Evolutionary conservation across 2,797 vertebrate genomes (phyloP).

Genomic region (Pipistrellus pygmaeus): DNA sequence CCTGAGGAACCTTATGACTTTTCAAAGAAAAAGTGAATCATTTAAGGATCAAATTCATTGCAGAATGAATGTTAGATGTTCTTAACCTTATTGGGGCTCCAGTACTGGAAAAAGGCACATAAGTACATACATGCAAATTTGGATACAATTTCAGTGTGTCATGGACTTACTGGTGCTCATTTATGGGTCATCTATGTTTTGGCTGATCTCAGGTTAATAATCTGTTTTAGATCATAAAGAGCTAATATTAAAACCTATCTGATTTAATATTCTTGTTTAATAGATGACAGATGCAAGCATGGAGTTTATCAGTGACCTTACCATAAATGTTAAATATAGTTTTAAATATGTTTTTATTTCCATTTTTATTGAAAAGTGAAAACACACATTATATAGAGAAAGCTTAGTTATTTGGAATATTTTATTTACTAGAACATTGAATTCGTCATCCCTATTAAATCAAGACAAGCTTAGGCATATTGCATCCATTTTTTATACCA

Average conservation of each 20-base stretch:
- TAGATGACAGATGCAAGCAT: neutral
- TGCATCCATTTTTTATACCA: constrained; percentile 37
- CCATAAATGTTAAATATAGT: neutral
- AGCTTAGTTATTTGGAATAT: neutral
- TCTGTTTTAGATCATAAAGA: constrained; percentile 25
- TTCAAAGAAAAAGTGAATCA: constrained; percentile 33
- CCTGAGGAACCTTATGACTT: neutral
- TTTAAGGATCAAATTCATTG: neutral
- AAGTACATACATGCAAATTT: neutral
- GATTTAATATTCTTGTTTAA: neutral
- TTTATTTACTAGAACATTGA: constrained; percentile 32
- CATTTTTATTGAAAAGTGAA: neutral
- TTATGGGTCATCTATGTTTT: neutral
- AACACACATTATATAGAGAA: neutral
- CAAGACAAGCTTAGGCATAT: constrained; percentile 18
- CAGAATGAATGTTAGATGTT: neutral
- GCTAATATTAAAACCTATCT: neutral
- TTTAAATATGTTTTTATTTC: neutral
- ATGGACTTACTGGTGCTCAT: neutral
- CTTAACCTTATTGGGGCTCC: neutral
- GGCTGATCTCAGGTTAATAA: neutral
- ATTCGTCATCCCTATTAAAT: constrained; percentile 28
- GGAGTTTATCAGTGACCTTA: neutral
- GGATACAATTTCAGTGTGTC: neutral
- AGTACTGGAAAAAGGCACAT: neutral